These are phyloP conservation scores for Cataglyphis hispanica DNA, from an alignment of 1,140 invertebrate species.

Conservation along the genomic window DNA sequence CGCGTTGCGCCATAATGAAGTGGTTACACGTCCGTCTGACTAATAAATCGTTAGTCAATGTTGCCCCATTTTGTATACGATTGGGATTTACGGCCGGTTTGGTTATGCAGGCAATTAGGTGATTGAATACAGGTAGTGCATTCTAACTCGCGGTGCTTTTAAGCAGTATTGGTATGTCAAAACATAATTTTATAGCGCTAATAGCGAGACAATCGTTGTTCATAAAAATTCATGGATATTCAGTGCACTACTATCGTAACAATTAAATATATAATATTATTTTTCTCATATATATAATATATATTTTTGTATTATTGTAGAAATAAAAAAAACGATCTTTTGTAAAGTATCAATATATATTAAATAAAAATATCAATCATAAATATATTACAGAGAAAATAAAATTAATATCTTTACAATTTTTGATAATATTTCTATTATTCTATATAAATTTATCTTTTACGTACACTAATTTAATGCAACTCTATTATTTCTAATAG, in stretches of 20 bases:
- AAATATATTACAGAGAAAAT: too few species aligned
- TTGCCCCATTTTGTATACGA: conserved; percentile 65
- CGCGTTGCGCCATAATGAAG: conserved; percentile 63
- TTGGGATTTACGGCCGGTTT: conserved; percentile 64
- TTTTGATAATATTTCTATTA: neutral
- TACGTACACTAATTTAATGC: neutral
- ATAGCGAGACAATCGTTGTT: conserved; percentile 21
- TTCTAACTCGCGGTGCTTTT: conserved; percentile 54
- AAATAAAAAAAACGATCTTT: neutral
- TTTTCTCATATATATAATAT: neutral
- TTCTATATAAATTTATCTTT: neutral
- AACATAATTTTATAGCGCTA: conserved; percentile 45
- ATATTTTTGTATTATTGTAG: neutral
- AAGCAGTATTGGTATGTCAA: conserved; percentile 25
- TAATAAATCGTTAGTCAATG: conserved; percentile 71
- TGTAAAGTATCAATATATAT: neutral
- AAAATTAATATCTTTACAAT: too few species aligned
- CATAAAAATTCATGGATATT: neutral
- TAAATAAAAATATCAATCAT: too few species aligned
- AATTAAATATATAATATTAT: conserved; percentile 8
- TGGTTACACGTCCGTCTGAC: conserved; percentile 63
- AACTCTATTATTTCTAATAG: neutral
- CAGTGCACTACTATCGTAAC: neutral
- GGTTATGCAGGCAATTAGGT: conserved; percentile 56
- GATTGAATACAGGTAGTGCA: conserved; percentile 60